Percentiles rank a stretch among this genome's conserved stretches.
Evolutionary conservation across 30 jellyfish, hydroid and myxozoan genomes (phyloP).

Genomic region (Euphysa ruthae): DNA sequence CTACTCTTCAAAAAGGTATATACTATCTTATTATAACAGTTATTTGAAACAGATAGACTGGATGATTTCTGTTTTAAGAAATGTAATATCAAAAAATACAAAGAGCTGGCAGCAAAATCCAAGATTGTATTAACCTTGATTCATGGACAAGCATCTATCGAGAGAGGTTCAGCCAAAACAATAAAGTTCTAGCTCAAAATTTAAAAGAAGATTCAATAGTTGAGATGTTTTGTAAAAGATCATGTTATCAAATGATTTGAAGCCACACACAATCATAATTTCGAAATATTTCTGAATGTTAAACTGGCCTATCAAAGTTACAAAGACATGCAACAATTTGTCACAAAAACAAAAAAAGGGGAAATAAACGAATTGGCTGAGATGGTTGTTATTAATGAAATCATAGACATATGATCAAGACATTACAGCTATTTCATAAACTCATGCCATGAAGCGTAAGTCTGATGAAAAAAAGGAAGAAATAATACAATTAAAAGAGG

Average conservation of each 20-base stretch:
- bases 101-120: background rate
- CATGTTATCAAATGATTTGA: no score
- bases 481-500: background rate
- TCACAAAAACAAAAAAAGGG: background rate
- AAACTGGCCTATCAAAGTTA: no score
- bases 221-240: no score
- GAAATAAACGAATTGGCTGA: background rate
- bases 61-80: background rate
- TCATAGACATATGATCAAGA: background rate
- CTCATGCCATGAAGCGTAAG: conserved; percentile 7
- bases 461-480: conserved; percentile 3
- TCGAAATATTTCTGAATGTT: no score
- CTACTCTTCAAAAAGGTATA: background rate
- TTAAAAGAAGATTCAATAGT: no score
- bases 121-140: background rate
- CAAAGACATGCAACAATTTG: no score
- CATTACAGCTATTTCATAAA: background rate
- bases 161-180: background rate
- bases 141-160: background rate
- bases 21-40: background rate
- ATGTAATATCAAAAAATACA: background rate
- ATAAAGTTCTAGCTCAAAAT: background rate
- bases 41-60: background rate
- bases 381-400: background rate
- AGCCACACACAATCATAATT: no score